Conservation (phyloP, 1,140 invertebrate genomes). For the Drosophila setifemur region DNA sequence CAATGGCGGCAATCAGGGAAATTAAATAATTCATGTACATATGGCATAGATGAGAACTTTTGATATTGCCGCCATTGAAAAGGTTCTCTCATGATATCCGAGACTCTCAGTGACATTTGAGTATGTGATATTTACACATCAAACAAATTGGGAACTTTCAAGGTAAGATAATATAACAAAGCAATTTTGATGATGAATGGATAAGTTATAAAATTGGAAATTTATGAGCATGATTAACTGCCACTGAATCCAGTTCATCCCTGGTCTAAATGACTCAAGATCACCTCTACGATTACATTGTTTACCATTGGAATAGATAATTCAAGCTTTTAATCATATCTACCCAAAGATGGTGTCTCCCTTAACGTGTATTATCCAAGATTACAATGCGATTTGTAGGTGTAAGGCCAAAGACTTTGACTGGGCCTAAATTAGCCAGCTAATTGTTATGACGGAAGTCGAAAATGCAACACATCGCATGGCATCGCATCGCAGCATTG, state of each 20-base stretch:
- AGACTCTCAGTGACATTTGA: constrained; percentile 20
- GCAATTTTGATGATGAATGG: neutral
- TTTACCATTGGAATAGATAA: constrained; percentile 32
- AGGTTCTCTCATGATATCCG: neutral
- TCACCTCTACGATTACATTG: constrained; percentile 13
- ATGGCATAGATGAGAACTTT: constrained; percentile 15
- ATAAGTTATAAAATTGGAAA: neutral
- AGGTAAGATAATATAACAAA: constrained; percentile 10
- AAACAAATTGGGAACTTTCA: constrained; percentile 6
- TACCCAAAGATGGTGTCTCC: neutral
- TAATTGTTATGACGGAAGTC: constrained; percentile 63
- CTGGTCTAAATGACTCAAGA: constrained; percentile 18
- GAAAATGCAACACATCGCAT: constrained; percentile 45
- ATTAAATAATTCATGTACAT: constrained; percentile 15
- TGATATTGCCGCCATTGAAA: constrained; percentile 20
- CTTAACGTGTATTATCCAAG: constrained; percentile 14
- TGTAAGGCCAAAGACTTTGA: constrained; percentile 4
- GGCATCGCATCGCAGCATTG: constrained; percentile 50
- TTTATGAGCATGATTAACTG: neutral
- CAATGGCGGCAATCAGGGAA: constrained; percentile 29
- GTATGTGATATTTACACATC: constrained; percentile 3
- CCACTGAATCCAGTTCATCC: neutral
- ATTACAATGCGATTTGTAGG: constrained; percentile 1
- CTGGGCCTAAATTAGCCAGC: constrained; percentile 12
- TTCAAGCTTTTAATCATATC: constrained; percentile 9